Percentiles rank a stretch among this genome's conserved stretches.
These are phyloP conservation scores for Acronicta leporina DNA, from an alignment of 2,888 invertebrate genomes.

Conservation along the genomic window DNA sequence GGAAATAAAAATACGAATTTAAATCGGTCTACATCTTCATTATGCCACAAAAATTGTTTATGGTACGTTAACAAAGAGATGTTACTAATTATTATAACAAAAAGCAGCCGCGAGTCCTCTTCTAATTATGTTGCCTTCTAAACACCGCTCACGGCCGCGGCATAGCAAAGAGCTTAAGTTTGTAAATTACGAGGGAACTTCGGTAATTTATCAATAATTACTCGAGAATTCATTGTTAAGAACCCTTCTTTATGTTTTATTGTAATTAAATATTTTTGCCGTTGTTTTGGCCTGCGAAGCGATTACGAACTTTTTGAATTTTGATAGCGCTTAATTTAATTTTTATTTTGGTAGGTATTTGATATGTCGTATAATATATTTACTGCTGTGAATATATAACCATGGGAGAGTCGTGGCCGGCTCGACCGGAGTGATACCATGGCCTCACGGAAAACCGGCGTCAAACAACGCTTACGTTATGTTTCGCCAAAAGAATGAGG, in stretches of 20 bases:
- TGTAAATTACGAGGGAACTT: conserved; percentile 55
- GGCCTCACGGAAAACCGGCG: too few species aligned
- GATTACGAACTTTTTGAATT: conserved; percentile 41
- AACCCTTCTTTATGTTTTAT: conserved; percentile 49
- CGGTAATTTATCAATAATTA: conserved; percentile 60
- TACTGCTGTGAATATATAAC: too few species aligned
- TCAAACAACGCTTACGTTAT: too few species aligned
- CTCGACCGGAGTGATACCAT: too few species aligned
- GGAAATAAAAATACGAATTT: conserved; percentile 1
- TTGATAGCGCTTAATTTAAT: conserved; percentile 27
- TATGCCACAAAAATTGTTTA: conserved; percentile 17
- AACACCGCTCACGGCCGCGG: conserved; percentile 26
- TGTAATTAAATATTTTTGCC: conserved; percentile 54
- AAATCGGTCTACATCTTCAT: background rate
- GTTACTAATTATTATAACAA: conserved; percentile 46
- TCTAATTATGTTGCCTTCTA: conserved; percentile 48
- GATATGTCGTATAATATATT: background rate
- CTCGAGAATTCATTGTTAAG: conserved; percentile 49
- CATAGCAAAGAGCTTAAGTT: conserved; percentile 52
- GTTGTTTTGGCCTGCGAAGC: conserved; percentile 25
- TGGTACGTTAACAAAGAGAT: conserved; percentile 25
- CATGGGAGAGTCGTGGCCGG: too few species aligned
- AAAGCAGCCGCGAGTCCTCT: conserved; percentile 29
- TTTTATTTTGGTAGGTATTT: conserved; percentile 8
- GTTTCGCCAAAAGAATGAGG: too few species aligned